Percentiles rank a stretch among this genome's conserved stretches.
Conservation (phyloP, 2,797 vertebrate species). For the Myotis findleyi region DNA sequence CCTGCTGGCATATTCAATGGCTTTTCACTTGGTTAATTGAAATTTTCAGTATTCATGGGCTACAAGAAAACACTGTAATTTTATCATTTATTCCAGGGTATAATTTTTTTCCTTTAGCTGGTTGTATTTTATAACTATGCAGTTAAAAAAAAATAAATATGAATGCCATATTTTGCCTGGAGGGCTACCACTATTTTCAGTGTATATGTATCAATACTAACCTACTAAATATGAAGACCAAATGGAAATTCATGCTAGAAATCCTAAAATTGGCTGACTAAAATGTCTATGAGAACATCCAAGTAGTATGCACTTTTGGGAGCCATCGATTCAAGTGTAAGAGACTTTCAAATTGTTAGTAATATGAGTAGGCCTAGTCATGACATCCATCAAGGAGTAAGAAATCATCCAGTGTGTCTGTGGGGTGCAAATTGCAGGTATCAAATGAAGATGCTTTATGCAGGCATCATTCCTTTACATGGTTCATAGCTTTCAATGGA, state of each 20-base stretch:
- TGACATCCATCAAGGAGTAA: conserved; percentile 14
- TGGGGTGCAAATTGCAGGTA: conserved; percentile 19
- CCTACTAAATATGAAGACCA: conserved; percentile 31
- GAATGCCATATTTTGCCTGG: conserved; percentile 43
- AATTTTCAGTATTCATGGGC: conserved; percentile 77
- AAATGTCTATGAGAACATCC: conserved; percentile 9
- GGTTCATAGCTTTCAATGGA: conserved; percentile 36
- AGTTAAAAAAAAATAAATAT: conserved; percentile 57
- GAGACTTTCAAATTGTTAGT: conserved; percentile 56
- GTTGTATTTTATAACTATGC: conserved; percentile 59
- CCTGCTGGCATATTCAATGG: conserved; percentile 84
- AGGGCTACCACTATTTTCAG: conserved; percentile 17
- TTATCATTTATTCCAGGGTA: conserved; percentile 73
- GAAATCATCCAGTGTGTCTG: background rate
- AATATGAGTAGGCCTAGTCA: background rate
- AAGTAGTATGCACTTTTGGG: background rate
- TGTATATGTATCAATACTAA: background rate
- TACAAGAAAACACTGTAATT: conserved; percentile 78
- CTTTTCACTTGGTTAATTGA: conserved; percentile 80
- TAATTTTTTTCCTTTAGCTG: conserved; percentile 53
- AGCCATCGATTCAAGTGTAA: conserved; percentile 14
- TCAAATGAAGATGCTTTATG: conserved; percentile 44
- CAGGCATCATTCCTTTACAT: conserved; percentile 36
- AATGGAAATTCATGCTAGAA: conserved; percentile 57
- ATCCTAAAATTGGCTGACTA: background rate